Percentiles rank a stretch among this genome's conserved stretches.
Conservation (phyloP, 2,888 invertebrate species). For the Pollenia labialis region DNA sequence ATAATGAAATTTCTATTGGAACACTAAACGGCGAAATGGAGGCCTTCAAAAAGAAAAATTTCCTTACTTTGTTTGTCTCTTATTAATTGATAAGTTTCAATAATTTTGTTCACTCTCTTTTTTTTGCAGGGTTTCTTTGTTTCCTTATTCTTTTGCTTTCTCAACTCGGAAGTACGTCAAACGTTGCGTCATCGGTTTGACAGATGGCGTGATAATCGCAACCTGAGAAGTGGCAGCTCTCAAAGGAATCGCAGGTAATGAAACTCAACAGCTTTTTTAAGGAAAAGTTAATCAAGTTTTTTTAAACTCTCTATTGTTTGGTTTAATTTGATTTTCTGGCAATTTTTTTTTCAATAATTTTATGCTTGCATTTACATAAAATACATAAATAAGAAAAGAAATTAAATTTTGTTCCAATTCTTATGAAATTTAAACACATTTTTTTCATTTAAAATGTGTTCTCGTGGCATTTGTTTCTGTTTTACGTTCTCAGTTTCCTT, state of each 20-base stretch:
- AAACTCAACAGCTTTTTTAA: not conserved
- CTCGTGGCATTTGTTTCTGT: not conserved
- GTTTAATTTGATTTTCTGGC: constrained; percentile 3
- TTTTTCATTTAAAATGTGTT: not conserved
- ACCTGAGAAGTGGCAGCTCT: constrained; percentile 80
- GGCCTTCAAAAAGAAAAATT: not conserved
- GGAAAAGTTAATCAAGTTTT: not conserved
- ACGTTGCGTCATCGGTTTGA: constrained; percentile 92
- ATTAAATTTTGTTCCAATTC: constrained; percentile 7
- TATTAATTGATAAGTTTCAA: not conserved
- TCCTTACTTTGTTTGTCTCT: too few species aligned
- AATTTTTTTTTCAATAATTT: not conserved
- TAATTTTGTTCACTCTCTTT: constrained; percentile 29
- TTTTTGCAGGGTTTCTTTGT: constrained; percentile 92
- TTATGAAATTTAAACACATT: not conserved
- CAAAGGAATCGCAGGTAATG: constrained; percentile 81
- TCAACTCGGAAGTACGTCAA: constrained; percentile 95
- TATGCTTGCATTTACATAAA: not conserved
- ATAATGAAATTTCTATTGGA: too few species aligned
- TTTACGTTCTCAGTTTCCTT: not conserved
- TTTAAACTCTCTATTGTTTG: constrained; percentile 11
- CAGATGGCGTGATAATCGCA: constrained; percentile 87
- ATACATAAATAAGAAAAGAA: not conserved
- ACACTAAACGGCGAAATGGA: too few species aligned
- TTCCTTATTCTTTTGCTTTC: constrained; percentile 95